phyloP scores from a whole-genome alignment of 2,113 vertebrate genomes.

The Mohoua ochrocephala region DNA sequence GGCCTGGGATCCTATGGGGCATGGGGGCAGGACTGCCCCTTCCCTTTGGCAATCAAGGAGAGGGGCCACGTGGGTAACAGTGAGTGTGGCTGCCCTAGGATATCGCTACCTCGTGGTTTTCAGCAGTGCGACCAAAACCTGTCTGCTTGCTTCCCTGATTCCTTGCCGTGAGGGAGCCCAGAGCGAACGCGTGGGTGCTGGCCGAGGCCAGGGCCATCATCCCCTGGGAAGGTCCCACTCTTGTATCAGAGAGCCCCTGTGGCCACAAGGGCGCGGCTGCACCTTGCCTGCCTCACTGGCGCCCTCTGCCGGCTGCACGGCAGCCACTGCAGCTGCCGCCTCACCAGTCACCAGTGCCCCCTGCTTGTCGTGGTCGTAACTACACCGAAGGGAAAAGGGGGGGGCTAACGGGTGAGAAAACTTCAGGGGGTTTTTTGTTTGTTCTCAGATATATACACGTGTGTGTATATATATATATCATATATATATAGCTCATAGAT shows the following conservation, averaged over 20 bases:
- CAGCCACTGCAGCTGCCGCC: neutral
- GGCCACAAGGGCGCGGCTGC: accelerated
- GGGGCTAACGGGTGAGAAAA: neutral
- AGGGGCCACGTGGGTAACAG: too few relatives aligned
- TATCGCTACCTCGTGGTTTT: neutral
- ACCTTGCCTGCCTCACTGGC: neutral
- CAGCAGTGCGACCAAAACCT: accelerated
- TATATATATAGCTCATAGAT: neutral
- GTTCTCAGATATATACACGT: too few relatives aligned
- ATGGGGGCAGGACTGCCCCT: neutral
- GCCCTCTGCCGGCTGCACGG: neutral
- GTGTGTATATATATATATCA: neutral
- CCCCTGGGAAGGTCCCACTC: too few relatives aligned
- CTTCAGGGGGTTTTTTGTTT: accelerated
- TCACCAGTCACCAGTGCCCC: too few relatives aligned
- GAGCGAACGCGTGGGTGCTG: neutral
- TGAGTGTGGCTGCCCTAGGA: neutral
- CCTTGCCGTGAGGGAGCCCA: neutral
- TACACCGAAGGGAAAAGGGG: neutral
- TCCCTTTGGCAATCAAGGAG: accelerated
- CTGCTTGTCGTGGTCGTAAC: accelerated
- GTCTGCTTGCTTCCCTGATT: neutral
- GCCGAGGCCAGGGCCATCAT: neutral
- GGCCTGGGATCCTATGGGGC: too few relatives aligned
- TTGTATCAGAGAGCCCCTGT: accelerated